Base-by-base conservation (phyloP, 2,888 invertebrate species). In the Cistogaster globosa region DNA sequence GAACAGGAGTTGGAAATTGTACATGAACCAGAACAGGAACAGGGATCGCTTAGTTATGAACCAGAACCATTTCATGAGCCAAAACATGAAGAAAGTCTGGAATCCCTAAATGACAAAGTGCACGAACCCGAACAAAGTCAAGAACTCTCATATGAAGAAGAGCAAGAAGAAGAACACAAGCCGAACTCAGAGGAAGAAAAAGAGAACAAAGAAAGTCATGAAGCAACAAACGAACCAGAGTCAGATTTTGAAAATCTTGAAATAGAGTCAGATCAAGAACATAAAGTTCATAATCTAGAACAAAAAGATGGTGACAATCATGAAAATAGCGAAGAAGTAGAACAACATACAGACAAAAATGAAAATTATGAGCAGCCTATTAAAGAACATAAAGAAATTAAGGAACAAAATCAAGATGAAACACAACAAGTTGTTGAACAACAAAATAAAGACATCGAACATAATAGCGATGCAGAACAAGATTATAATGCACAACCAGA, bases 311-410 rank as follows among this genome's bases (percentile, higher is more conserved):
- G 0, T 7, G 18, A 53, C 18, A 65, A 7, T 0, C 20, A 26
- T 16, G 58, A 45, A 12, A 48, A 57, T n/a, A 11, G 63, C 20
- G 32, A 77, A 8, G 58, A 57, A 57, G 26, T 26, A 58, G 42
- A 62, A 74, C 55, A 76, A 51, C 68, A 81, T 67, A n/a, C 16
- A 14, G 48, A 63, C 2, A 22, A 22, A 51, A 12, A 20, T 38
- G 42, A 42, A 26, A 42, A 18, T 53, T 16, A 32, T 16, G 60
- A 78, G 3, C 7, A 65, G 26, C 55, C 55, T 55, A n/a, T 32
- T 0, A 16, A 55, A 22, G 65, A 63, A 7, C 16, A 12, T 18
- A 18, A 63, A 26, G 38, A 62, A 51, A 20, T 26, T 53, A 62
- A 45, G 5, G 16, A 58, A 8, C 14, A 71, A 7, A 36, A 8